Percentiles rank a stretch among this genome's conserved stretches.
Conservation (phyloP, 2,888 invertebrate genomes). For the Acanthoscelides obtectus region DNA sequence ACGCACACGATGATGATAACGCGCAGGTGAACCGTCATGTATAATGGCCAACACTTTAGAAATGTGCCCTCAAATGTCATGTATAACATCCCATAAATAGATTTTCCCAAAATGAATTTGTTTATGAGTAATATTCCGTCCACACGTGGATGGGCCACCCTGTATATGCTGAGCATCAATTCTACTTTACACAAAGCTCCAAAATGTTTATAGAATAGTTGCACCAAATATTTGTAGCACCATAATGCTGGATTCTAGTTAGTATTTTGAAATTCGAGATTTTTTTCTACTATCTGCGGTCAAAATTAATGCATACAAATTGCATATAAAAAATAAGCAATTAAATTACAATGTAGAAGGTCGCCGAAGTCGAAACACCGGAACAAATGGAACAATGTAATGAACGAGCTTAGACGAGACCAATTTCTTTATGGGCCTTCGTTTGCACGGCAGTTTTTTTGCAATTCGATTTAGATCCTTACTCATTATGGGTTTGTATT, state of each 20-base stretch:
- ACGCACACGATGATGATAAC: no score
- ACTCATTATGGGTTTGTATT: background rate
- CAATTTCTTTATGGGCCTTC: background rate
- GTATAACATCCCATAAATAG: no score
- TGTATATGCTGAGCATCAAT: no score
- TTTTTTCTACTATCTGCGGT: background rate
- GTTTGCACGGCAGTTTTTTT: background rate
- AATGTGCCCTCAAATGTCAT: no score
- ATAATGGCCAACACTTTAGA: no score
- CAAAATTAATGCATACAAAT: background rate
- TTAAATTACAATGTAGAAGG: background rate
- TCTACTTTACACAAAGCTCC: no score
- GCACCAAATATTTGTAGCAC: no score
- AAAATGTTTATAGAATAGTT: no score
- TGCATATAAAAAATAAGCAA: background rate
- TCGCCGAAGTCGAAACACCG: background rate
- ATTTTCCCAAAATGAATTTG: no score
- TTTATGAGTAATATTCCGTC: no score
- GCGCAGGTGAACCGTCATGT: no score
- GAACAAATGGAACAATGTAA: background rate
- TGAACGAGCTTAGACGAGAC: background rate
- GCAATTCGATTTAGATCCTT: background rate
- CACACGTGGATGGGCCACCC: no score
- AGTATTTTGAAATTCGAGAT: background rate
- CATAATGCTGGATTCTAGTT: background rate